phyloP scores from a whole-genome alignment of 2,797 vertebrate genomes.

The Scomberomorus guttatus region DNA sequence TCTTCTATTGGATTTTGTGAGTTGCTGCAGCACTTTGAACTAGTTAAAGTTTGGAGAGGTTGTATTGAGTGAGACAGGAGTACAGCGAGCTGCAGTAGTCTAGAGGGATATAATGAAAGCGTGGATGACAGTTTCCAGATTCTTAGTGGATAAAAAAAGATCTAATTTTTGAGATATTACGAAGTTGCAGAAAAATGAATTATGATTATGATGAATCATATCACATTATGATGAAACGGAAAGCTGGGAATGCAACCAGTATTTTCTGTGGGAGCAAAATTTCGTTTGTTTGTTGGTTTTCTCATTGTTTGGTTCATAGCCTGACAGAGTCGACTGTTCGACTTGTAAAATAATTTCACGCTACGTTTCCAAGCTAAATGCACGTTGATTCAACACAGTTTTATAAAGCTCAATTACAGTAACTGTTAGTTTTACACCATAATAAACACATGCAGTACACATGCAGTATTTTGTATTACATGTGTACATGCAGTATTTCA shows the following conservation, averaged over 20 bases:
- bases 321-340: slow-evolving; percentile 8
- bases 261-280: slow-evolving; percentile 24
- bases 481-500: not conserved
- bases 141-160: no score
- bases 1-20: no score
- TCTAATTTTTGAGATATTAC: no score
- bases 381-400: not conserved
- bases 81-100: no score
- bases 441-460: slow-evolving; percentile 1
- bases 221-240: slow-evolving; percentile 22
- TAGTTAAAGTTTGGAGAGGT: no score
- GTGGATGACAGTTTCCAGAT: no score
- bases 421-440: not conserved
- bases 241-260: slow-evolving; percentile 13
- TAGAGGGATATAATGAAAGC: no score
- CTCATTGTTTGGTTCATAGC: slow-evolving; percentile 7
- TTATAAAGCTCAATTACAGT: not conserved
- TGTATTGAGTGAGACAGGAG: no score
- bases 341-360: not conserved
- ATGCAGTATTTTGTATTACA: no score
- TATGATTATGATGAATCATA: no score
- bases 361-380: not conserved
- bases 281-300: slow-evolving; percentile 26
- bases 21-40: no score
- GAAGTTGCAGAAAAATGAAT: no score